Evolutionary conservation across 2,888 invertebrate species (phyloP).

Genomic region (Caenorhabditis uteleia): DNA sequence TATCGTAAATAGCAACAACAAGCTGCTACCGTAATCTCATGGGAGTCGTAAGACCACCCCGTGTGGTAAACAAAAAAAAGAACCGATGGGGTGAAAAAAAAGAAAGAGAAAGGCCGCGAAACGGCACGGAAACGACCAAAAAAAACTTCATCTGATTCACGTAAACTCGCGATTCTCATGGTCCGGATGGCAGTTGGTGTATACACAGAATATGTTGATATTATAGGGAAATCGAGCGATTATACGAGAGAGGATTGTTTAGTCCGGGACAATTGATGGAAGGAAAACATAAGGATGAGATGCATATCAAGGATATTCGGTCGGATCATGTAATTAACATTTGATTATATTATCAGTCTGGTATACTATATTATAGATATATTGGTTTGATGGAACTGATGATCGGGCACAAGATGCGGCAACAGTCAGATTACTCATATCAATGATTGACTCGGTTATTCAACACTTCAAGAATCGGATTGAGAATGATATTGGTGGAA

Average conservation of each 20-base stretch:
- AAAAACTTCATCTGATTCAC: too few relatives aligned
- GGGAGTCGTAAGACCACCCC: too few relatives aligned
- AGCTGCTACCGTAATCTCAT: too few relatives aligned
- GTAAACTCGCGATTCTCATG: slow-evolving; percentile 30
- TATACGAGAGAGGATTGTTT: slow-evolving; percentile 60
- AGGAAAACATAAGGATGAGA: slow-evolving; percentile 48
- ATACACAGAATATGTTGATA: too few relatives aligned
- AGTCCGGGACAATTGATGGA: slow-evolving; percentile 62
- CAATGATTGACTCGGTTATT: slow-evolving; percentile 66
- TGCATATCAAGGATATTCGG: slow-evolving; percentile 60
- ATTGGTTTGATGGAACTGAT: slow-evolving; percentile 66
- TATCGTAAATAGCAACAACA: too few relatives aligned
- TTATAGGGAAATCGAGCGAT: slow-evolving; percentile 61
- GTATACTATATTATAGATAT: slow-evolving; percentile 53
- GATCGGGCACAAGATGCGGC: slow-evolving; percentile 47
- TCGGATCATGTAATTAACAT: slow-evolving; percentile 59
- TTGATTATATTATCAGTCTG: slow-evolving; percentile 1
- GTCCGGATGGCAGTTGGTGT: slow-evolving; percentile 24
- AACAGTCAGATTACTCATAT: slow-evolving; percentile 61
- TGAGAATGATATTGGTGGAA: slow-evolving; percentile 61
- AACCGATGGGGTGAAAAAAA: too few relatives aligned
- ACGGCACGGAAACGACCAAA: too few relatives aligned
- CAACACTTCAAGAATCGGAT: slow-evolving; percentile 57
- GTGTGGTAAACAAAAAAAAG: too few relatives aligned
- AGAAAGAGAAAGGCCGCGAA: too few relatives aligned